Base-by-base conservation (phyloP, 1,140 invertebrate genomes). In the Cydia pomonella region DNA sequence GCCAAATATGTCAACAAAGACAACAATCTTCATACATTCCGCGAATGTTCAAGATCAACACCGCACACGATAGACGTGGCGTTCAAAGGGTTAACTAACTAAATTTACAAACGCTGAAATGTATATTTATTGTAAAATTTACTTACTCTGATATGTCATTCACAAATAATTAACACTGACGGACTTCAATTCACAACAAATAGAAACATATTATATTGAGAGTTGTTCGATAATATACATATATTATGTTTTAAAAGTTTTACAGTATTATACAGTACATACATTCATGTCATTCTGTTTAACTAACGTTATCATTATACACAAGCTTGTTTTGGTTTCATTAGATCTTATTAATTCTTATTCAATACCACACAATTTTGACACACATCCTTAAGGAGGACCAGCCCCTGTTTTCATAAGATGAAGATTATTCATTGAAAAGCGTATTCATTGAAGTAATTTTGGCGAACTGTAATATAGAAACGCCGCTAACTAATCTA, bases 401-500 rank as follows among this genome's bases (percentile, higher is more conserved):
- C 88, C 86, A 82, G 85, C 82, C 82, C 78, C 76, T 77, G 76
- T 77, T 74, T 83, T 87, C 86, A 87, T 87, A 87, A 89, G 83
- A 84, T 80, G 79, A 75, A 76, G 74, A 79, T 81, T 75, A 83
- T 75, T 75, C 77, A 75, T 69, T 75, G 72, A 81, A 79, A 76
- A 79, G 76, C 78, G 78, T 72, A 63, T 76, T 80, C 41, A 44
- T 77, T 72, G 73, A 59, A 59, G 71, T 72, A 50, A 50, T 16
- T 66, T 33, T 66, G 71, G 72, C 75, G 74, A 73, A 77, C 74
- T 75, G 33, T 80, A 27, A 25, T 71, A 38, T 73, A 71, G 75
- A 83, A 53, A 83, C 76, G 73, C 78, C 53, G 79, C 79, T 84
- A 84, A 82, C 85, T 90, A 91, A 85, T 82, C 87, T 91, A 91